phyloP scores from a whole-genome alignment of 2,888 invertebrate species.

The Nemurella pictetii region DNA sequence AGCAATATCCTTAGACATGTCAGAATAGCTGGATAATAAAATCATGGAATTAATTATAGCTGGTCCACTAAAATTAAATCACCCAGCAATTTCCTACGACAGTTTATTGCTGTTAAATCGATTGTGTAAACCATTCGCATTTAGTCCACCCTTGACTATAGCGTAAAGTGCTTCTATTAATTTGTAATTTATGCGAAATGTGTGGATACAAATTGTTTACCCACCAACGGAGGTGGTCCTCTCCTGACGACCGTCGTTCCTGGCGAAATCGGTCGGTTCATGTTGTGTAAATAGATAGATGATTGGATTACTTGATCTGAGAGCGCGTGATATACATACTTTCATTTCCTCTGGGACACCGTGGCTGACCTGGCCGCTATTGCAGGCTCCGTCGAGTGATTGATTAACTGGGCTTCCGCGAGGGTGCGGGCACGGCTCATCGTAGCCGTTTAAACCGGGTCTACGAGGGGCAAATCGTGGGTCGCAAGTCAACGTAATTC shows the following conservation, averaged over 20 bases:
- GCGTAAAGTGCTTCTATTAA: background rate
- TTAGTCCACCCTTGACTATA: background rate
- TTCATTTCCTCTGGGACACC: slow-evolving; percentile 20
- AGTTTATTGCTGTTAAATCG: background rate
- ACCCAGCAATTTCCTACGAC: background rate
- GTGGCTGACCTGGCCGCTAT: background rate
- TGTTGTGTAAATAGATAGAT: slow-evolving; percentile 20
- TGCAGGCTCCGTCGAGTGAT: background rate
- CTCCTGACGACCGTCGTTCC: background rate
- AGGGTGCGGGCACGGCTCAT: background rate
- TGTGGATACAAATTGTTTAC: background rate
- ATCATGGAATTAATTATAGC: background rate
- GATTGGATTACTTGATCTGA: slow-evolving; percentile 20
- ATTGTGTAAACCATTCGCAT: background rate
- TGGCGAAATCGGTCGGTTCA: slow-evolving; percentile 15
- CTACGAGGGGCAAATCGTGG: background rate
- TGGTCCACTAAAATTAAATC: background rate
- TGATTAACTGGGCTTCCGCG: slow-evolving; percentile 5
- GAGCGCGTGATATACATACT: background rate
- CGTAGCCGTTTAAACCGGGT: background rate
- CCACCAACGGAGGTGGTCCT: background rate
- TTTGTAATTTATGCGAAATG: background rate
- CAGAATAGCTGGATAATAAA: background rate
- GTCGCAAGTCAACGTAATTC: background rate
- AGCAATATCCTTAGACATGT: background rate